These are phyloP conservation scores for Ormia ochracea DNA, from an alignment of 2,888 invertebrate genomes.

Conservation along the genomic window DNA sequence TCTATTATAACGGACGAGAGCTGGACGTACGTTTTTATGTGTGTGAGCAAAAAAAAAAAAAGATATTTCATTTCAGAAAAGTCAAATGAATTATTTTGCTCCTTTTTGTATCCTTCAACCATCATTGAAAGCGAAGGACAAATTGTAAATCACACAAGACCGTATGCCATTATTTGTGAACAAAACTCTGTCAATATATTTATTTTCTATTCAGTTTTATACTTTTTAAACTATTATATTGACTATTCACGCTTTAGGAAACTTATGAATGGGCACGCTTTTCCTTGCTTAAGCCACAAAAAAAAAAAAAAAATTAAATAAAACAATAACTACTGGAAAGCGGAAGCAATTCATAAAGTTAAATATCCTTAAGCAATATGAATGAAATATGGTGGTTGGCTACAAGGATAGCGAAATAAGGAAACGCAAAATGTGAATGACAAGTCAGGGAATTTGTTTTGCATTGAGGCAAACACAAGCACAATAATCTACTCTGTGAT, in stretches of 20 bases:
- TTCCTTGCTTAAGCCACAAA: neutral
- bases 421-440: neutral
- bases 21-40: too few relatives aligned
- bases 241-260: neutral
- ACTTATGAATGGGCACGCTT: neutral
- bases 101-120: neutral
- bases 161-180: neutral
- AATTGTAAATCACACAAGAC: neutral
- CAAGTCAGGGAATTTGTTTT: neutral
- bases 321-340: slow-evolving; percentile 32
- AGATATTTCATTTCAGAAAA: too few relatives aligned
- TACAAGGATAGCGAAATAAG: neutral
- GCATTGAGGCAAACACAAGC: neutral
- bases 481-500: too few relatives aligned
- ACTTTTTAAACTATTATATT: neutral
- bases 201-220: neutral
- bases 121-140: slow-evolving; percentile 6
- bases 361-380: slow-evolving; percentile 50
- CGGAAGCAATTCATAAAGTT: slow-evolving; percentile 51
- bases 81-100: neutral
- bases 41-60: too few relatives aligned
- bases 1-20: too few relatives aligned
- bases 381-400: neutral
- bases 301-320: too few relatives aligned
- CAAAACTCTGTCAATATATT: neutral